Evolutionary conservation across 2,113 vertebrate genomes (phyloP), one percentile per base, ranked within the genome.

Genomic region (Malurus cyaneus): DNA sequence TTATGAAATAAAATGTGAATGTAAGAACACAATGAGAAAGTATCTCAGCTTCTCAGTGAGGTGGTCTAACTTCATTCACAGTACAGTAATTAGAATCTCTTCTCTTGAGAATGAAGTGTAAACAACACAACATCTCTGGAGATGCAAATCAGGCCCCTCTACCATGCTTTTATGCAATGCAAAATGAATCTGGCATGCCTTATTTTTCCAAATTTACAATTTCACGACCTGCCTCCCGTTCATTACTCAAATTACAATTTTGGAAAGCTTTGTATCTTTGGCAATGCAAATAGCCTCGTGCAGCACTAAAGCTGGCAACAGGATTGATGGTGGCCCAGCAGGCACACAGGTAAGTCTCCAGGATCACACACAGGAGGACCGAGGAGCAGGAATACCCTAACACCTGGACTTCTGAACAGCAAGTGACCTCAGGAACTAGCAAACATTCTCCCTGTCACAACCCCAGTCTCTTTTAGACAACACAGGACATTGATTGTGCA

Each of bases 221-320:
- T 88, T 64, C 70, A 76, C 49, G 74, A 34, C 20, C 10, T 5
- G 41, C 8, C 21, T 59, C 49, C 39, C 25, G 49, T 32, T 81
- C 29, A n/a, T 36, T 72, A 88, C 26, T 80, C 59, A 67, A 82
- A 69, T 60, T 28, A 44, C 36, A 64, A 1, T 49, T 88, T 3
- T 80, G 53, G 66, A 88, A 62, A 47, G 36, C 18, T 34, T 41
- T 19, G 18, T 41, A 11, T 49, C 29, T 72, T 56, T 41, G 50
- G 50, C 3, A 0, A 53, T n/a, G n/a, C 50, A 61, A 65, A 52
- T 1, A 65, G 34, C 66, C 65, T 14, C 3, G 0, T 3, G 34
- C 19, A 88, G 62, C 32, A 31, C 46, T 36, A 39, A 12, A 47
- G n/a, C 52, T 79, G 91, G 39, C 14, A 39, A 23, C 0, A 28